Evolutionary conservation across 1,140 invertebrate species (phyloP), one percentile per base, ranked within the genome.

Genomic region (Cepaea nemoralis): DNA sequence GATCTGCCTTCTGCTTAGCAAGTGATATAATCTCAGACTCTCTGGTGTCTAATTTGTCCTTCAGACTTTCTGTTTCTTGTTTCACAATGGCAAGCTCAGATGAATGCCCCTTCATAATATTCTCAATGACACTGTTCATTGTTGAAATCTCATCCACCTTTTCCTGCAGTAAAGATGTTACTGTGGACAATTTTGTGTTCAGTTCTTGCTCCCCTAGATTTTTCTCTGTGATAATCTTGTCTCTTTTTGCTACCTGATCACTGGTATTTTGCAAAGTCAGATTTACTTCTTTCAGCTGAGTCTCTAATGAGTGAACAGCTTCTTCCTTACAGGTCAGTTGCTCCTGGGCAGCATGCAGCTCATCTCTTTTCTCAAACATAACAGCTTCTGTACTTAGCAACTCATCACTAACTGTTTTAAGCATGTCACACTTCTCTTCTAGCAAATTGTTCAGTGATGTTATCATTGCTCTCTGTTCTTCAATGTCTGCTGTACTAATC

Each of bases 1-100:
- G n/a, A 12, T 77, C 55, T 39, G 50, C 50, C 40, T 77, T 63
- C 37, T 77, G 75, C 19, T 66, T 35, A 14, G 75, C 48, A 35
- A 77, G 37, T 5, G 59, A 35, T 33, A 3, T 37, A 8, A 77
- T 63, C 75, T 77, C 75, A 35, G 75, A 77, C 27, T 77, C 50
- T 40, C 50, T 77, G 33, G 75, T 55, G 6, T 10, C 55, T 63
- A 77, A 77, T 27, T 77, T 59, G 19, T 63, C 55, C 16, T 42
- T 0, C 6, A 77, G 55, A 24, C 31, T 50, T 45, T 35, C 42
- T 16, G 42, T 75, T 33, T 50, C 45, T 27, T 75, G 42, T 42
- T 75, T 75, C n/a, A 48, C 5, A 50, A 0, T 1, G 2, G 31
- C 42, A 22, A 75, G 16, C 24, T 75, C 39, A 16, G 8, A 24